Evolutionary conservation across 2,797 vertebrate species (phyloP), one percentile per base, ranked within the genome.

Genomic region (Menidia menidia): DNA sequence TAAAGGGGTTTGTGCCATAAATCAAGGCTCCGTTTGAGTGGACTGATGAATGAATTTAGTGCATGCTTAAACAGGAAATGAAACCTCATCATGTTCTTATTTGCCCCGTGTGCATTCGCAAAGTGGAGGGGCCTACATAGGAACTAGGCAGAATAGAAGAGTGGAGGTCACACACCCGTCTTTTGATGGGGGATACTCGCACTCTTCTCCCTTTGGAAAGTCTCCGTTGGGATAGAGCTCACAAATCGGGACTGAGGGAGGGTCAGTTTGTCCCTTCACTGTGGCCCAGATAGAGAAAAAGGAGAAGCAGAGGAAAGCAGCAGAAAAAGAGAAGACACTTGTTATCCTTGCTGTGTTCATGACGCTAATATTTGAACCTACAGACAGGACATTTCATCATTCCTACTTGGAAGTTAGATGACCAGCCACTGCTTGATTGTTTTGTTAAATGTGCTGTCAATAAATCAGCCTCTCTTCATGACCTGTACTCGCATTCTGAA

Each of bases 201-300:
- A 98, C 87, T 99, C 98, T 91, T 99, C 96, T 83, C 98, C 98
- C 90, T 97, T 98, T 4, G 96, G 95, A 89, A 95, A 99, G 67
- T 96, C 63, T 50, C 96, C 96, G 64, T 77, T 95, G 87, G 97
- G 94, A 94, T 95, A 98, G 4, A 99, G 96, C 74, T 99, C 97
- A 90, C 96, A 98, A 93, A 99, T 97, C 54, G 98, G 97, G 91
- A 99, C 92, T 80, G 97, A 96, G 78, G 98, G 98, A 90, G 98
- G 98, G 90, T 99, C 93, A 81, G 97, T 98, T 86, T 99, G 98
- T 85, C 95, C 93, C 92, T 96, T 98, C 82, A 93, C 98, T 99
- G 93, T 92, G 87, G 68, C 90, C 92, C 92, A 90, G 82, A 91
- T 90, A 88, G 66, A 78, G 60, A 66, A 68, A 25, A 67, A 81